Conservation (phyloP, 2,888 invertebrate genomes). For the Carpatolechia fugitivella region DNA sequence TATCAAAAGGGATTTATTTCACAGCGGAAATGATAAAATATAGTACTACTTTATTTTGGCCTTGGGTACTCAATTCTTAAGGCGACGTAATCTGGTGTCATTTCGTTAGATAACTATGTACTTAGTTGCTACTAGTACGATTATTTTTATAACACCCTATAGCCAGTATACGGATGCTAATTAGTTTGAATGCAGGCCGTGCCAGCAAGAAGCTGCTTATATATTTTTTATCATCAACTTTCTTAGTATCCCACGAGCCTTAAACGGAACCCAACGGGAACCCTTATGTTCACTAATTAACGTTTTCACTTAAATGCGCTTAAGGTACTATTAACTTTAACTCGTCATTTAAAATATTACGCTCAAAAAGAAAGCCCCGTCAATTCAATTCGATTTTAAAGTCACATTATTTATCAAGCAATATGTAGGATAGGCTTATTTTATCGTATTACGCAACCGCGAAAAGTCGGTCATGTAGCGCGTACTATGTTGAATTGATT, state of each 20-base stretch:
- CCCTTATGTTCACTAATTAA: slow-evolving; percentile 15
- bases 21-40: slow-evolving; percentile 24
- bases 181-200: slow-evolving; percentile 39
- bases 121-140: neutral
- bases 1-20: slow-evolving; percentile 23
- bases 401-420: too few relatives aligned
- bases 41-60: slow-evolving; percentile 17
- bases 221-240: slow-evolving; percentile 41
- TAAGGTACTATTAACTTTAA: too few relatives aligned
- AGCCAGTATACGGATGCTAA: slow-evolving; percentile 38
- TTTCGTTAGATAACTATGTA: too few relatives aligned
- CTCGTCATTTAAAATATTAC: too few relatives aligned
- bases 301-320: neutral
- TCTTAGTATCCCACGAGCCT: slow-evolving; percentile 38
- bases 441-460: slow-evolving; percentile 57
- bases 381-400: too few relatives aligned
- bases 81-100: neutral
- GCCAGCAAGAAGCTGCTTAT: slow-evolving; percentile 34
- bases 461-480: slow-evolving; percentile 68
- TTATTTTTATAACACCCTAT: slow-evolving; percentile 30
- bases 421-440: slow-evolving; percentile 35
- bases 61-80: slow-evolving; percentile 11
- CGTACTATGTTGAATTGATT: slow-evolving; percentile 12
- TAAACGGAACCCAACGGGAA: slow-evolving; percentile 32
- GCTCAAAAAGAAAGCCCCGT: too few relatives aligned